Evolutionary conservation across 2,888 invertebrate genomes (phyloP), one percentile per base, ranked within the genome.

Genomic region (Eupithecia abbreviata): DNA sequence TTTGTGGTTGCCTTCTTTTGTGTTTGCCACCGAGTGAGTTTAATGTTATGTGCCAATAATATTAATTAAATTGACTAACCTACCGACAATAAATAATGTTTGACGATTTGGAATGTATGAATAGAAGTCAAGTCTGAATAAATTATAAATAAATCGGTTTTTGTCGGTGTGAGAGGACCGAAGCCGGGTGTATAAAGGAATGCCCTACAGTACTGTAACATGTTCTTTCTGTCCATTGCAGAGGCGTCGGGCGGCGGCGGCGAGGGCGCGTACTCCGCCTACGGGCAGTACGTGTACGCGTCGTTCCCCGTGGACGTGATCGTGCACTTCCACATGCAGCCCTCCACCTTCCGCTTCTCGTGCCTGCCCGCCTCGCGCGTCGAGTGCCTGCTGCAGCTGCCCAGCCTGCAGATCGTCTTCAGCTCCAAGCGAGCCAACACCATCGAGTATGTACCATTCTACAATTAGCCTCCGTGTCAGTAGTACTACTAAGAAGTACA

Each of bases 221-320:
- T 58, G 5, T 1, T 65, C 41, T 51, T 30, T 2, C 30, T 66
- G 43, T n/a, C 7, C 15, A 5, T 45, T 47, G 1, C 95, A 86
- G 96, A 96, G 78, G 87, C 86, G 87, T 88, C 85, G 72, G 86
- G 85, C 75, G 89, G 83, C 84, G 42, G 83, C 86, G 49, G 88
- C 77, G 47, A 94, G 95, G 85, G 96, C 51, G 75, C 76, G 68
- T 78, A 96, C 83, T 93, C 96, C 58, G 96, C 96, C 82, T 96
- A 97, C 85, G 97, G 97, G 0, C 97, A 97, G 91, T 98, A 98
- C 87, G 98, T 97, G 82, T 98, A 98, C 89, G 97, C 98, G 58
- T 98, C 99, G 74, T 99, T 99, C 91, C 99, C 99, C 0, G 99
- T 99, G 0, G 99, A 99, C 93, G 99, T 99, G 43, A 98, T 99